Evolutionary conservation across 2,797 vertebrate species (phyloP).

Genomic region (Columba guinea): DNA sequence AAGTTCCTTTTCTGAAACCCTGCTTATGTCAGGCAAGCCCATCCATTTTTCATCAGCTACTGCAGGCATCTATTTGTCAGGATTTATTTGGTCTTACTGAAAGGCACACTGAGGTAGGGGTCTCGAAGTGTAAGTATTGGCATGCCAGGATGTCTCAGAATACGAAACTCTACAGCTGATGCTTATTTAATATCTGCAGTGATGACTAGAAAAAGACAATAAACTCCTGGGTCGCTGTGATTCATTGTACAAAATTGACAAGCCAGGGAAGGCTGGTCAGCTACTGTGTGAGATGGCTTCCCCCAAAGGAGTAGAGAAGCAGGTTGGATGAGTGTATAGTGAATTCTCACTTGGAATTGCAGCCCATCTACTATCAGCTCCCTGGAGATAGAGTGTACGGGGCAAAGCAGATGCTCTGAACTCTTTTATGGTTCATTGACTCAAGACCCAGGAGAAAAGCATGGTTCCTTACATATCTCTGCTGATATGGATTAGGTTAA

Average conservation of each 20-base stretch:
- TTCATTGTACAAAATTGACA: neutral
- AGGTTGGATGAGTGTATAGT: neutral
- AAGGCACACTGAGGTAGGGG: neutral
- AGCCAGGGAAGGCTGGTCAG: neutral
- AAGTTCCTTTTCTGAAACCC: neutral
- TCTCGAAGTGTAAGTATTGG: neutral
- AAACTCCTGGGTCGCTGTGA: neutral
- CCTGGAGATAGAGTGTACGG: neutral
- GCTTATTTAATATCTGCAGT: neutral
- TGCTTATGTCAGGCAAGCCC: neutral
- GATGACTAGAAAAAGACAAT: neutral
- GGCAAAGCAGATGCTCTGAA: neutral
- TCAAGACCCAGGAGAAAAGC: neutral
- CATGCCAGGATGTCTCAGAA: neutral
- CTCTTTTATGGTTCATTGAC: neutral
- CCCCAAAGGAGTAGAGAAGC: neutral
- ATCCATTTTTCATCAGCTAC: slow-evolving; percentile 34
- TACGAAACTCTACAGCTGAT: neutral
- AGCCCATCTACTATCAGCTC: neutral
- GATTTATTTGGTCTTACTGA: neutral
- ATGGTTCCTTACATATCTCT: neutral
- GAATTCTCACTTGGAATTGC: neutral
- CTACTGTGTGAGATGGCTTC: neutral
- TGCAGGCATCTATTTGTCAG: neutral
- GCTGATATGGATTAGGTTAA: neutral